A percentile compares a stretch with the other conserved stretches of the same genome.
Conservation (phyloP, 2,888 invertebrate genomes). For the Erannis defoliaria region DNA sequence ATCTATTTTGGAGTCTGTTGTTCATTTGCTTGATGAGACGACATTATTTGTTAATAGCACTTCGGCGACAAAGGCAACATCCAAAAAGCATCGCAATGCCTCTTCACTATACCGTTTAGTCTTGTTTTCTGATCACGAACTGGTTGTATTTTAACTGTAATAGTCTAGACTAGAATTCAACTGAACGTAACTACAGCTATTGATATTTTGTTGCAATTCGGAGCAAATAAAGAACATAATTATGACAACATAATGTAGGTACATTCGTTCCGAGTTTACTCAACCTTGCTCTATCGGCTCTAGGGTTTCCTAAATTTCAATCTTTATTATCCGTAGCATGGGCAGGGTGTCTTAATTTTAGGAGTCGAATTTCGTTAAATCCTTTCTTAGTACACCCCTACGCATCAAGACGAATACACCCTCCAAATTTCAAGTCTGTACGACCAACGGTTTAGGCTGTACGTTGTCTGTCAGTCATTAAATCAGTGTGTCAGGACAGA, state of each 20-base stretch:
- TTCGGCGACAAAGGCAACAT: conserved; percentile 7
- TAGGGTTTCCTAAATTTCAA: not conserved
- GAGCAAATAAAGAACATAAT: not conserved
- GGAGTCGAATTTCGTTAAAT: no score
- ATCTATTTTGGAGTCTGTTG: conserved; percentile 5
- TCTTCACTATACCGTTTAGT: conserved; percentile 7
- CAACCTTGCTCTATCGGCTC: not conserved
- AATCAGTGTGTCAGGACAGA: no score
- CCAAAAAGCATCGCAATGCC: not conserved
- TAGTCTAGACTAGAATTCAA: conserved; percentile 5
- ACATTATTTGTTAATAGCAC: conserved; percentile 2
- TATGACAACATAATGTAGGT: not conserved
- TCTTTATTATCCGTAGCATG: no score
- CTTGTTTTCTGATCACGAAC: conserved; percentile 11
- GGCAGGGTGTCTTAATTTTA: no score
- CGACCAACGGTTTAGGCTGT: no score
- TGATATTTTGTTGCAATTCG: not conserved
- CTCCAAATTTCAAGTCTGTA: no score
- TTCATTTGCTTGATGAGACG: conserved; percentile 7
- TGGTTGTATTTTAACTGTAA: not conserved
- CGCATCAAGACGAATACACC: no score
- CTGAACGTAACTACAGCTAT: not conserved
- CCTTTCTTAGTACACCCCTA: no score
- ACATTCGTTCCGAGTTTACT: not conserved
- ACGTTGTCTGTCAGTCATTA: no score